These are phyloP conservation scores for Ursus arctos DNA, from an alignment of 2,113 vertebrate species.

Conservation along the genomic window DNA sequence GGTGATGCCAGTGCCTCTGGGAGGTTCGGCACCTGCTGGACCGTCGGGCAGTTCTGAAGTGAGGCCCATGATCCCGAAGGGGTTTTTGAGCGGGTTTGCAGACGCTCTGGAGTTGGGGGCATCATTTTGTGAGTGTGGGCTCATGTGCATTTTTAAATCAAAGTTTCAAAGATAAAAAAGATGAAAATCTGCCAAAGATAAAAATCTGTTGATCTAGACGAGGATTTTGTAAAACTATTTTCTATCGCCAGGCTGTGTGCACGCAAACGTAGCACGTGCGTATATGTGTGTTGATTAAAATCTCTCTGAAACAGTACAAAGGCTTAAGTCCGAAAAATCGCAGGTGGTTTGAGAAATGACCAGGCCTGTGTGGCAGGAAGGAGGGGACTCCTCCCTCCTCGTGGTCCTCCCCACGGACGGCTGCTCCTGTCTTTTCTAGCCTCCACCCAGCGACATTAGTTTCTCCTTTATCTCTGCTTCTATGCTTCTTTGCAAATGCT, in stretches of 20 bases:
- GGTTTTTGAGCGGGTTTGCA: not conserved
- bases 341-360: not conserved
- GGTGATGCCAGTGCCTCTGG: not conserved
- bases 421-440: not conserved
- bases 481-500: not conserved
- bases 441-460: too few species aligned
- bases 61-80: not conserved
- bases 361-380: not conserved
- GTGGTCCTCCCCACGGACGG: not conserved
- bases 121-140: not conserved
- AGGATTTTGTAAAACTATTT: not conserved
- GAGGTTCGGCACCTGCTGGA: not conserved
- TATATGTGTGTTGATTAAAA: not conserved
- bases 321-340: not conserved
- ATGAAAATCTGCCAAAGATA: not conserved
- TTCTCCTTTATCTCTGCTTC: not conserved
- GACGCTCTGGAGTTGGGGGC: not conserved
- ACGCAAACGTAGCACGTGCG: accelerated
- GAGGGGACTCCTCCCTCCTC: not conserved
- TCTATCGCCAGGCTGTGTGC: not conserved
- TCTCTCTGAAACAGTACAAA: not conserved
- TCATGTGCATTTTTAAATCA: not conserved
- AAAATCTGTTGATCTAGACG: not conserved
- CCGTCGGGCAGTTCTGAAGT: not conserved
- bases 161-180: not conserved